phyloP scores from a whole-genome alignment of 2,113 vertebrate genomes.

The Varanus salvator region DNA sequence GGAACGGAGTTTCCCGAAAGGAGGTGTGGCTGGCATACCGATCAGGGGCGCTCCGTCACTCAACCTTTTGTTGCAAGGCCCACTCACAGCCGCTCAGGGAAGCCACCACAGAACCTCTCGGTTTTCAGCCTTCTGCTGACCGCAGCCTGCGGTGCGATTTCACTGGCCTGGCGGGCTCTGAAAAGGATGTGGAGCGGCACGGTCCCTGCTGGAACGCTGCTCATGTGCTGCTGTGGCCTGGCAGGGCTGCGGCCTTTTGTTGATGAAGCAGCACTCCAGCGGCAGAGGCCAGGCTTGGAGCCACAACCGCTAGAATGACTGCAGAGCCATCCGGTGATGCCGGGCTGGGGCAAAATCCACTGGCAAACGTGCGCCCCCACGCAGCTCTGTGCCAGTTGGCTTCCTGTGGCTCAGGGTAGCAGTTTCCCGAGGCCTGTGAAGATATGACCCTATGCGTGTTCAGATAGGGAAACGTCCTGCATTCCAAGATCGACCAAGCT shows the following conservation, averaged over 20 bases:
- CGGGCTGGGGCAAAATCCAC: not conserved
- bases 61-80: not conserved
- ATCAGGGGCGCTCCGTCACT: not conserved
- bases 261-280: not conserved
- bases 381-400: not conserved
- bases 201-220: not conserved
- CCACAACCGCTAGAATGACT: rapidly evolving
- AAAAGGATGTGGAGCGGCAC: not conserved
- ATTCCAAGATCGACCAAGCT: too few species aligned
- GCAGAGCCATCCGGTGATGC: constrained; percentile 5
- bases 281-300: not conserved
- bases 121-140: not conserved
- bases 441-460: too few species aligned
- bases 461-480: too few species aligned
- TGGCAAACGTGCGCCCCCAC: not conserved
- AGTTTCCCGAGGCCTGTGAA: not conserved
- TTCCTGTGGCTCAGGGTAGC: not conserved
- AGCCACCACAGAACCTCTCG: not conserved
- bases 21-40: not conserved
- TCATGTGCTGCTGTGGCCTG: not conserved
- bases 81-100: not conserved
- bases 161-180: not conserved
- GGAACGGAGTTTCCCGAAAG: not conserved
- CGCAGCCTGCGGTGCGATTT: not conserved
- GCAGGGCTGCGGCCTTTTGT: not conserved